Base-by-base conservation (phyloP, 2,888 invertebrate species). In the Tetanocera ferruginea region DNA sequence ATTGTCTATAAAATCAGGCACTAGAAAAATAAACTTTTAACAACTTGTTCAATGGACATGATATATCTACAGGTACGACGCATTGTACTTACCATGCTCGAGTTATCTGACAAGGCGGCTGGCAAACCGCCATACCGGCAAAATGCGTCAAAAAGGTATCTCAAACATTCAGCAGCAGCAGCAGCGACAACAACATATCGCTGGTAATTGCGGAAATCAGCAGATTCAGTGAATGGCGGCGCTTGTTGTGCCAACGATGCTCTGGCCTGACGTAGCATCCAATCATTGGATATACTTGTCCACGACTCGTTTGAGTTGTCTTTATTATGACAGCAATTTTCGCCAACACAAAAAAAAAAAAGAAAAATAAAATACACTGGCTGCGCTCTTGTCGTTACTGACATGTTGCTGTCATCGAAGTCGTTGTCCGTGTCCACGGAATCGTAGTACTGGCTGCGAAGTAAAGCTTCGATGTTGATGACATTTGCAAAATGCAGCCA, bases 251-350 rank as follows among this genome's bases (percentile, higher is more conserved):
- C 3, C 37, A 23, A 19, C 55, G 52, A 17, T 52, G 31, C 23
- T 31, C 11, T 71, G 9, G 11, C 19, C 19, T 31, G 34, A 31
- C n/a, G 28, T 8, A n/a, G 11, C 55, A 28, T 25, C 51, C 70
- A 37, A 70, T 31, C 52, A 70, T 70, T 43, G 43, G 43, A 43
- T 43, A n/a, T 23, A 51, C 70, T 52, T 52, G 51, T 28, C 43
- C 49, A 52, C 23, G 17, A 70, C 52, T 28, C 51, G 43, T 37
- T 72, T 11, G 60, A 57, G 55, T 72, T 75, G 64, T 75, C 66
- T 75, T 75, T 75, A 75, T 75, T 49, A 76, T 34, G 67, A 55
- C 67, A 67, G 66, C 55, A 76, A 76, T 76, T 55, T 66, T 37
- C 52, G 51, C 51, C 31, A 62, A 60, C 55, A 73, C n/a, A n/a